Conservation (phyloP, 2,888 invertebrate genomes). For the Megamerina dolium region DNA sequence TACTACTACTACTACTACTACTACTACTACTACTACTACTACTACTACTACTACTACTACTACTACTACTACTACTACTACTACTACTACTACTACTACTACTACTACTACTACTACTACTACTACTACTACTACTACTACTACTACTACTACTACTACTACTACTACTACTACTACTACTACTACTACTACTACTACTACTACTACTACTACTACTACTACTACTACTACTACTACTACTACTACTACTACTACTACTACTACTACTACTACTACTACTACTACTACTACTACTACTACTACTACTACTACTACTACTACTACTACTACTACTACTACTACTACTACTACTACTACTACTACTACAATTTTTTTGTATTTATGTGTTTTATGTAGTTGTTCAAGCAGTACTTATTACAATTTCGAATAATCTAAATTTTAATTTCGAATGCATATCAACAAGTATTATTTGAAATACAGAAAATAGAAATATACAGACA, state of each 20-base stretch:
- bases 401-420: too few relatives aligned
- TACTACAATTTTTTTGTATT: too few relatives aligned
- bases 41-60: background rate
- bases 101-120: slow-evolving; percentile 1
- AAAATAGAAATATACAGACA: too few relatives aligned
- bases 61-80: slow-evolving; percentile 1
- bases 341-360: background rate
- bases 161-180: background rate
- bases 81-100: slow-evolving; percentile 1
- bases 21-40: slow-evolving; percentile 1
- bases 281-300: background rate
- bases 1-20: slow-evolving; percentile 1
- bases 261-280: slow-evolving; percentile 1
- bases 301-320: slow-evolving; percentile 1
- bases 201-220: slow-evolving; percentile 1
- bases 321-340: slow-evolving; percentile 1
- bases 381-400: too few relatives aligned
- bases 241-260: slow-evolving; percentile 1
- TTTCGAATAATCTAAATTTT: too few relatives aligned
- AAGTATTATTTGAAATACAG: too few relatives aligned
- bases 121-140: slow-evolving; percentile 1
- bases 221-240: background rate
- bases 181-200: slow-evolving; percentile 1
- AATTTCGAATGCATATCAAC: too few relatives aligned
- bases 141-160: background rate